Conservation (phyloP, 1,140 invertebrate genomes). For the Leucophenga varia region DNA sequence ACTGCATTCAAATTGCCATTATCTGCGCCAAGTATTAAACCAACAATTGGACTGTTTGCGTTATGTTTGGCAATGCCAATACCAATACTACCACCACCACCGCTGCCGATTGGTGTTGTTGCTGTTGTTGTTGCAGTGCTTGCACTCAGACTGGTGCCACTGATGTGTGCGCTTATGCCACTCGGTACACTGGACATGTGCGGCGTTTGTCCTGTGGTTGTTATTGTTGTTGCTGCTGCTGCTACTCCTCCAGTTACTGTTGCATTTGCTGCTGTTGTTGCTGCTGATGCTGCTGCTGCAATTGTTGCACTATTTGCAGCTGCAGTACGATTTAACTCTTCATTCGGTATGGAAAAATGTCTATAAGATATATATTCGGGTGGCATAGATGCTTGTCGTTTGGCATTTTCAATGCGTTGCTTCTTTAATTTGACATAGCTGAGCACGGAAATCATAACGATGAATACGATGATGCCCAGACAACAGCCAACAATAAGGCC, state of each 20-base stretch:
- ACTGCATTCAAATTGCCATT: conserved; percentile 17
- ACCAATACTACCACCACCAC: conserved; percentile 9
- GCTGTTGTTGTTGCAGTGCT: conserved; percentile 43
- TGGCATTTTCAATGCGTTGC: conserved; percentile 68
- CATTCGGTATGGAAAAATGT: conserved; percentile 64
- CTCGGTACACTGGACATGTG: conserved; percentile 50
- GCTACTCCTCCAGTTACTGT: background rate
- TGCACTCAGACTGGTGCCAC: conserved; percentile 48
- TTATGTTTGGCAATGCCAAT: conserved; percentile 17
- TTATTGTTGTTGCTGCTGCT: background rate
- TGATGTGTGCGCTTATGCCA: conserved; percentile 52
- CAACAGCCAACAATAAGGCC: conserved; percentile 83
- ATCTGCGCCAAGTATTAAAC: conserved; percentile 26
- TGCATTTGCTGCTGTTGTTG: background rate
- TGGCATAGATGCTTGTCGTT: conserved; percentile 63
- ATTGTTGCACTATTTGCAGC: conserved; percentile 18
- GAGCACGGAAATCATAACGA: conserved; percentile 78
- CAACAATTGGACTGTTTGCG: conserved; percentile 31
- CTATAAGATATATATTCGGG: conserved; percentile 75
- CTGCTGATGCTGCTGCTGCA: conserved; percentile 9
- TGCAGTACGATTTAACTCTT: conserved; percentile 40
- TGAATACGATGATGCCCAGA: conserved; percentile 81
- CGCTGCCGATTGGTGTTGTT: conserved; percentile 41
- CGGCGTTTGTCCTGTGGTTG: conserved; percentile 2
- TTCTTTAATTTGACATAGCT: conserved; percentile 85